A percentile compares a stretch with the other conserved stretches of the same genome.
Conservation (phyloP, 2,888 invertebrate genomes). For the Latrodectus elegans region DNA sequence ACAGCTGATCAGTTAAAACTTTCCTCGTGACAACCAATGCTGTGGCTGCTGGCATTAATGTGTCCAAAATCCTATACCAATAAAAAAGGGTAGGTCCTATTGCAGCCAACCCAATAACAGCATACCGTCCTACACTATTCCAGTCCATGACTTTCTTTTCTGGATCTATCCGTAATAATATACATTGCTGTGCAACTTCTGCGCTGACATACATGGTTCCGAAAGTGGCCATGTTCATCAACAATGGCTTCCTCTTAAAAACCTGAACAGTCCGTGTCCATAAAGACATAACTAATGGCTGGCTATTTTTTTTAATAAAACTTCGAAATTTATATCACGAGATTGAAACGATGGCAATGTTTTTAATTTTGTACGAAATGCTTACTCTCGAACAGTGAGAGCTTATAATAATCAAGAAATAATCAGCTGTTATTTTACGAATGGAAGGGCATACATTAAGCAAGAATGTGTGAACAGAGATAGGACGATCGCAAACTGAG, state of each 20-base stretch:
- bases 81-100: slow-evolving; percentile 87
- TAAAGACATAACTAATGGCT: no score
- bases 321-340: no score
- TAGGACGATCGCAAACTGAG: no score
- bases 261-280: neutral
- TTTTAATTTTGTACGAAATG: no score
- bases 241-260: slow-evolving; percentile 44
- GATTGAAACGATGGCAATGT: no score
- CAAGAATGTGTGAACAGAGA: no score
- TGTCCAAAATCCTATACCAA: slow-evolving; percentile 78
- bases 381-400: no score
- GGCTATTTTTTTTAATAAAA: no score
- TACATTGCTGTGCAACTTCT: slow-evolving; percentile 56
- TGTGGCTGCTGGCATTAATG: slow-evolving; percentile 79
- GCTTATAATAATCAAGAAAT: no score
- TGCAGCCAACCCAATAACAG: slow-evolving; percentile 85
- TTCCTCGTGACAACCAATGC: neutral
- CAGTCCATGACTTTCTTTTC: slow-evolving; percentile 27
- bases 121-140: slow-evolving; percentile 75
- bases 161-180: neutral
- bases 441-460: no score
- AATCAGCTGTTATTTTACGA: no score
- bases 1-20: slow-evolving; percentile 29
- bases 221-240: slow-evolving; percentile 54
- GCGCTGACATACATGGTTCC: slow-evolving; percentile 59